A percentile compares a stretch with the other conserved stretches of the same genome.
These are phyloP conservation scores for Andrena trimmerana DNA, from an alignment of 2,888 invertebrate genomes.

Conservation along the genomic window DNA sequence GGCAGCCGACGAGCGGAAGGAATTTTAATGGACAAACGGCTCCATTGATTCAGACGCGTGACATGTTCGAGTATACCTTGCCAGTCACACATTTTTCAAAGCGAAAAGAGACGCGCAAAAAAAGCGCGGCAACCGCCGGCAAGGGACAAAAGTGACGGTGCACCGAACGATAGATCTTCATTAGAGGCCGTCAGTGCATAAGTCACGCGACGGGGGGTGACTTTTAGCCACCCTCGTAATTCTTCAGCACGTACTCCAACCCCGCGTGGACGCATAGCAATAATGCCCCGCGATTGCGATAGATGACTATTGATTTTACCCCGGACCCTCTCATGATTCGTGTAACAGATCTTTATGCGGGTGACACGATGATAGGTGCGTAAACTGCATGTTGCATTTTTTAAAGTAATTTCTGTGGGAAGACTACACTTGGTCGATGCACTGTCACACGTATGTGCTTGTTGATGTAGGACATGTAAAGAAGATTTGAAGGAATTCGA, in stretches of 20 bases:
- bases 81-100: slow-evolving; percentile 5
- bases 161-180: slow-evolving; percentile 78
- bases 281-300: slow-evolving; percentile 70
- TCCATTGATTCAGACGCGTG: not conserved
- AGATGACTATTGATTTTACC: slow-evolving; percentile 74
- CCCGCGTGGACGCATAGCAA: slow-evolving; percentile 51
- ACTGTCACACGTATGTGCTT: not conserved
- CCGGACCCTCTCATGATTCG: slow-evolving; percentile 27
- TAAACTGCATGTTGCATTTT: not conserved
- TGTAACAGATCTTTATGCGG: slow-evolving; percentile 41
- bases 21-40: not conserved
- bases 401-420: not conserved
- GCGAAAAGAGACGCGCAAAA: not conserved
- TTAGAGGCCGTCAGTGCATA: slow-evolving; percentile 77
- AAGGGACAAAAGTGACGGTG: slow-evolving; percentile 56
- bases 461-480: too few relatives aligned
- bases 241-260: slow-evolving; percentile 77
- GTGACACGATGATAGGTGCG: not conserved
- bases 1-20: too few relatives aligned
- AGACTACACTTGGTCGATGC: not conserved
- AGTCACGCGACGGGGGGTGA: slow-evolving; percentile 79
- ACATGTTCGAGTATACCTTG: not conserved
- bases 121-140: slow-evolving; percentile 32
- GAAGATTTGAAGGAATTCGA: too few relatives aligned
- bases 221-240: slow-evolving; percentile 80